Conservation (phyloP, 2,888 invertebrate genomes). For the Hecatera dysodea region DNA sequence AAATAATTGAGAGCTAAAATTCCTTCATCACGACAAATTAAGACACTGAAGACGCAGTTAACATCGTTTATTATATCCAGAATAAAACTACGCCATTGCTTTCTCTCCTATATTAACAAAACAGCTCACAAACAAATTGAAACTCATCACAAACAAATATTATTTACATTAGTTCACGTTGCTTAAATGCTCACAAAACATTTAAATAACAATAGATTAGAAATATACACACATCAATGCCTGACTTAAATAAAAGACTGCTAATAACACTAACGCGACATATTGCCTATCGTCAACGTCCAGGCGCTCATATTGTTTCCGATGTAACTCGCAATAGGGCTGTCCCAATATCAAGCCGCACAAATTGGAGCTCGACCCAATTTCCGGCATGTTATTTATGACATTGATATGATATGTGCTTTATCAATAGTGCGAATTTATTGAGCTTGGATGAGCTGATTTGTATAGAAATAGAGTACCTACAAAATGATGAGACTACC, state of each 20-base stretch:
- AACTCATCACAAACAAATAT: not conserved
- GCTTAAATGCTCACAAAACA: not conserved
- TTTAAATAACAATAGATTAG: not conserved
- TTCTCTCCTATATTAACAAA: not conserved
- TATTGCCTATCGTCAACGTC: conserved; percentile 55
- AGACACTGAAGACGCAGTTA: not conserved
- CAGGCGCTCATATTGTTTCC: conserved; percentile 61
- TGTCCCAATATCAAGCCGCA: conserved; percentile 34
- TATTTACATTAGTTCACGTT: not conserved
- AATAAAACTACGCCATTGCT: not conserved
- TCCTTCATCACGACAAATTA: not conserved
- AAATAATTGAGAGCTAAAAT: not conserved
- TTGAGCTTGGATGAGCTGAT: conserved; percentile 1
- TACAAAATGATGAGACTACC: not conserved
- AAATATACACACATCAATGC: conserved; percentile 24
- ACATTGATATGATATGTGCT: conserved; percentile 5
- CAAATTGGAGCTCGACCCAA: conserved; percentile 46
- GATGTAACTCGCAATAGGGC: conserved; percentile 35
- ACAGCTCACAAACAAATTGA: not conserved
- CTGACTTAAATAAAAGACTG: conserved; percentile 44
- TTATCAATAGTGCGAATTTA: conserved; percentile 19
- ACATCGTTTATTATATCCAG: not conserved
- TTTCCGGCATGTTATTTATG: conserved; percentile 28
- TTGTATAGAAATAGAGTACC: not conserved
- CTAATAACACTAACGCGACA: conserved; percentile 30